Percentiles rank a stretch among this genome's conserved stretches.
phyloP scores from a whole-genome alignment of 2,888 invertebrate genomes.

The Sphaeridia pumilis region DNA sequence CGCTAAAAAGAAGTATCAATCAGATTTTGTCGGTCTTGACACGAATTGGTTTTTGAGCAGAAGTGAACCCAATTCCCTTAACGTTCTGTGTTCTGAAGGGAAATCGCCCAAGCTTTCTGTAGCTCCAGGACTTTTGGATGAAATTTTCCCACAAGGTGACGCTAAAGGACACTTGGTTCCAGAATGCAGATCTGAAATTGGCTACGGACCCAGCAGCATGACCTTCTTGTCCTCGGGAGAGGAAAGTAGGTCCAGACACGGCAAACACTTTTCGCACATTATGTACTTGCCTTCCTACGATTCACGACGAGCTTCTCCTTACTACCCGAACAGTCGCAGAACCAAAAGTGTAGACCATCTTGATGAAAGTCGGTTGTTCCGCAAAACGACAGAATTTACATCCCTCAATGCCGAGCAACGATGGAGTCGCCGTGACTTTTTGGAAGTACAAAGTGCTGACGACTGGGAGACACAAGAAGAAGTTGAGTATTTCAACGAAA shows the following conservation, averaged over 20 bases:
- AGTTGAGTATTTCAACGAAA: too few relatives aligned
- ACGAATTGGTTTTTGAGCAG: conserved; percentile 72
- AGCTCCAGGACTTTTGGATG: conserved; percentile 11
- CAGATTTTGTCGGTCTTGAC: conserved; percentile 39
- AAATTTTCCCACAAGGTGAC: conserved; percentile 13
- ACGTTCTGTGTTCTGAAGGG: neutral
- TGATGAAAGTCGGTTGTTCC: too few relatives aligned
- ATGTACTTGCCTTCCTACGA: conserved; percentile 60
- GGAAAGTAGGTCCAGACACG: conserved; percentile 13
- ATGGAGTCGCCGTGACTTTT: neutral
- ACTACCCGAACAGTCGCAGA: conserved; percentile 19
- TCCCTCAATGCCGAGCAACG: neutral
- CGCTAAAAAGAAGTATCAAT: neutral
- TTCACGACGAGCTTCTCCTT: conserved; percentile 33
- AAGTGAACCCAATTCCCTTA: conserved; percentile 65
- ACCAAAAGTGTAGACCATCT: conserved; percentile 34
- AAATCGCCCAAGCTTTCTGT: neutral
- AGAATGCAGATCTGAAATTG: conserved; percentile 28
- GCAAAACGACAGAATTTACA: neutral
- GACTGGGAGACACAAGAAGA: too few relatives aligned
- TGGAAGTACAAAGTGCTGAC: conserved; percentile 8
- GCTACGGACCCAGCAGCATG: conserved; percentile 35
- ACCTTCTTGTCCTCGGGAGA: conserved; percentile 23
- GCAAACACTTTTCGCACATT: conserved; percentile 50
- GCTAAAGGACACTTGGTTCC: conserved; percentile 6